Conservation (phyloP, 2,113 vertebrate species). For the Nanorana parkeri region DNA sequence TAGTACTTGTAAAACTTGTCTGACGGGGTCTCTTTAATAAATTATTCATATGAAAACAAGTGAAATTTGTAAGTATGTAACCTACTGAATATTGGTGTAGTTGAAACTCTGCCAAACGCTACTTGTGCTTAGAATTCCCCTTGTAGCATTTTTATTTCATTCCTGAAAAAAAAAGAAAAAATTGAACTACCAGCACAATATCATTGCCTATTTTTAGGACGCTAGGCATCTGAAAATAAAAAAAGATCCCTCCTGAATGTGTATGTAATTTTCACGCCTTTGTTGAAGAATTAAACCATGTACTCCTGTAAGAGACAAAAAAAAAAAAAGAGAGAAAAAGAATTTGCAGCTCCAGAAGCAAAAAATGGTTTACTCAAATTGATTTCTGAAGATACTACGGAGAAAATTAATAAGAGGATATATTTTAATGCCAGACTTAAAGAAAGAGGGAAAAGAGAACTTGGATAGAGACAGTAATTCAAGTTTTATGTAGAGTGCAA, state of each 20-base stretch:
- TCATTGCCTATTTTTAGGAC: conserved; percentile 1
- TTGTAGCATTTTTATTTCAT: not conserved
- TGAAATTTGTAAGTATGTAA: too few species aligned
- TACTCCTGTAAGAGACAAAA: not conserved
- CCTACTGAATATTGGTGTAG: too few species aligned
- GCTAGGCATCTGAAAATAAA: not conserved
- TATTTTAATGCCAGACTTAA: conserved; percentile 38
- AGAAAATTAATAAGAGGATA: conserved; percentile 45
- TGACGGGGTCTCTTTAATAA: too few species aligned
- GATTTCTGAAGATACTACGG: conserved; percentile 47
- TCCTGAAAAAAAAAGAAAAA: not conserved
- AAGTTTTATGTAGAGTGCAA: conserved; percentile 32
- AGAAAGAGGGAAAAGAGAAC: conserved; percentile 16
- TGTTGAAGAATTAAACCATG: conserved; percentile 38
- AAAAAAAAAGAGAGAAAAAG: not conserved
- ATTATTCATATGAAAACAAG: too few species aligned
- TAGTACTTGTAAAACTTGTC: too few species aligned
- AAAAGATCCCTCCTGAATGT: conserved; percentile 16
- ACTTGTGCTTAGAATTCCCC: too few species aligned
- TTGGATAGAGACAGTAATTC: conserved; percentile 39
- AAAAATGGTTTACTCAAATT: conserved; percentile 44
- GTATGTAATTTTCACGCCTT: conserved; percentile 15
- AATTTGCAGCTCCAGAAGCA: conserved; percentile 17
- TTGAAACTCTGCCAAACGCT: too few species aligned
- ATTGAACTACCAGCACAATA: not conserved